Base-by-base conservation (phyloP, 2,888 invertebrate species). In the Cetonia aurata region DNA sequence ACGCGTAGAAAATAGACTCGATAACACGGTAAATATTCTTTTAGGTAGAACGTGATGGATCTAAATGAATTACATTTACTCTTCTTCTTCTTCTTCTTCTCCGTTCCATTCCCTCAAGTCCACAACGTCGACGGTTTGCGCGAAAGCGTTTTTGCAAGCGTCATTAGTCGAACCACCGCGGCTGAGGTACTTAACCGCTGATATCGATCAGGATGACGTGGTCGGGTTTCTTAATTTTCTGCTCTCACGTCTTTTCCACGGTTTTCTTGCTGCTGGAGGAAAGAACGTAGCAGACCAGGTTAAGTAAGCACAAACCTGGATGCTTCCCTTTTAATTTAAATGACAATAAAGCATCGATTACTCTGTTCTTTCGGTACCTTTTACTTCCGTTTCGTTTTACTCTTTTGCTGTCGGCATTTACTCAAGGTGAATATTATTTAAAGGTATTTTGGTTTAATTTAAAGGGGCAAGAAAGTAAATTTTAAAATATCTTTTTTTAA, bases 1-100 rank as follows among this genome's bases (percentile, higher is more conserved):
- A 19, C 44, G 19, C 19, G 60, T 48, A 46, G 60, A 60, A 60
- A 60, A 60, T 60, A 60, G 60, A 48, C 15, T 2, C 13, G n/a
- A 60, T 60, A 60, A 60, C 48, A 31, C 48, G 60, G 48, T 60
- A 69, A 59, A 60, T 60, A 69, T 59, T 59, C 70, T 44, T 42
- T 53, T 42, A 50, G 60, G 50, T 41, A 41, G 15, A 50, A 69
- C 59, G 52, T 70, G 55, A 70, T 70, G 70, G 70, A 65, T 56
- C 70, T 55, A 70, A 70, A 70, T 70, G 65, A 70, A 70, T 70
- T 70, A 70, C 70, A 65, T 70, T 65, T 65, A 70, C 70, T 70
- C 46, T 31, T 25, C 13, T n/a, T 33, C 37, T 56, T 37, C 56
- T n/a, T 25, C 37, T 56, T 37, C 56, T n/a, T 25, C 25, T 25